Evolutionary conservation across 30 jellyfish, hydroid and myxozoan genomes (phyloP).

Genomic region (Nemopilema nomurai): DNA sequence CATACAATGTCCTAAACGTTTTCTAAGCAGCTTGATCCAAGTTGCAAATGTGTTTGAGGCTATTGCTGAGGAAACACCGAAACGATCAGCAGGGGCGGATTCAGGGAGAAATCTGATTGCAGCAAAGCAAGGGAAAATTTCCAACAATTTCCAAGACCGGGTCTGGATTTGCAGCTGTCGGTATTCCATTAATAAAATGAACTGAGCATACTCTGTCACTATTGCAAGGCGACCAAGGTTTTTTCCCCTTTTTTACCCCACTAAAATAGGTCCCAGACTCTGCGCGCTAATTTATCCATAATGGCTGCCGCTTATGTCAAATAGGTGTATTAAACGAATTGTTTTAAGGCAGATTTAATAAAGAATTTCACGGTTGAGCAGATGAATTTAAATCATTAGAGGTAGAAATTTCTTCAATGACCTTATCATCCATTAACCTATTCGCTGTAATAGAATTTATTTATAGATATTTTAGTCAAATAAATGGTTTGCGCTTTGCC

Average conservation of each 20-base stretch:
- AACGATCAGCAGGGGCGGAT: slow-evolving; percentile 41
- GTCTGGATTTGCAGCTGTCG: slow-evolving; percentile 15
- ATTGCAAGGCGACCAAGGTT: slow-evolving; percentile 25
- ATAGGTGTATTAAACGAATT: slow-evolving; percentile 30
- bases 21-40: slow-evolving; percentile 23
- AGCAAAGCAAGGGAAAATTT: not conserved
- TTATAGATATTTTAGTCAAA: too few relatives aligned
- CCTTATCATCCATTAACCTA: too few relatives aligned
- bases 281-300: slow-evolving; percentile 1
- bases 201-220: slow-evolving; percentile 29
- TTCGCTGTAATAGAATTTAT: too few relatives aligned
- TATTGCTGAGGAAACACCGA: slow-evolving; percentile 17
- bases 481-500: too few relatives aligned
- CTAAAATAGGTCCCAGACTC: not conserved
- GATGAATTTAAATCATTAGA: too few relatives aligned
- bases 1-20: slow-evolving; percentile 4
- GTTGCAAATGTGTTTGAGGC: slow-evolving; percentile 27
- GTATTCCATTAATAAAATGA: slow-evolving; percentile 30
- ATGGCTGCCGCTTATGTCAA: slow-evolving; percentile 14
- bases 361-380: too few relatives aligned
- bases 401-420: too few relatives aligned
- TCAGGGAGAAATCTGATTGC: slow-evolving; percentile 15
- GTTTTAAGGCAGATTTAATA: too few relatives aligned
- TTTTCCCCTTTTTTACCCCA: slow-evolving; percentile 11
- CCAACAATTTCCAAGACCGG: slow-evolving; percentile 11